phyloP scores from a whole-genome alignment of 2,113 vertebrate species.

The Tragelaphus strepsiceros region DNA sequence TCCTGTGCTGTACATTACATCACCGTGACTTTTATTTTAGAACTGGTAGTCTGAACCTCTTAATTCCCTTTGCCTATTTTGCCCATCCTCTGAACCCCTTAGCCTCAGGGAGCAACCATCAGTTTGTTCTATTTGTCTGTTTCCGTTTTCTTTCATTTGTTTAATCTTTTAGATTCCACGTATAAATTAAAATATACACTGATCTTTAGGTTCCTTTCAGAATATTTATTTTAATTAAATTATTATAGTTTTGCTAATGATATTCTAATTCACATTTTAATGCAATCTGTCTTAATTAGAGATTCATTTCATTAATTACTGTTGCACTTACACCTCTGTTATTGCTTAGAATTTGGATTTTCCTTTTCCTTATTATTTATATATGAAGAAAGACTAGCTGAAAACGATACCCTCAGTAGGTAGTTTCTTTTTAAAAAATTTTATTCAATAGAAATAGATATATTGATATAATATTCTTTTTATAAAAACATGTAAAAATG shows the following conservation, averaged over 20 bases:
- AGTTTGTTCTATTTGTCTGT: not conserved
- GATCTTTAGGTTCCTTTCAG: not conserved
- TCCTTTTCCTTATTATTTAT: not conserved
- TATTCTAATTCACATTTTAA: conserved; percentile 16
- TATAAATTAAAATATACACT: not conserved
- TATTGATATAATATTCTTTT: not conserved
- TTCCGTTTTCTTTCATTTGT: not conserved
- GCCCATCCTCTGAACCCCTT: not conserved
- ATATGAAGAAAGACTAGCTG: not conserved
- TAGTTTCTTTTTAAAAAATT: not conserved
- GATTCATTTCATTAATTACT: not conserved
- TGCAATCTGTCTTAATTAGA: not conserved
- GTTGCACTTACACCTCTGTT: not conserved
- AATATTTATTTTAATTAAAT: conserved; percentile 15
- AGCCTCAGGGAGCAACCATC: not conserved
- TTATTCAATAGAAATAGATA: not conserved
- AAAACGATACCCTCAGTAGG: not conserved
- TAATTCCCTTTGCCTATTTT: not conserved
- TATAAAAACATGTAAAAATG: not conserved
- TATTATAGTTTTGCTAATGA: not conserved
- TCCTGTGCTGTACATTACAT: not conserved
- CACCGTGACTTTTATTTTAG: not conserved
- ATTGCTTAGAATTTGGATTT: not conserved
- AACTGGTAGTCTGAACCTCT: not conserved
- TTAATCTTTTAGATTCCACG: not conserved